Base-by-base conservation (phyloP, 2,797 vertebrate genomes). In the Silurus lanzhouensis region DNA sequence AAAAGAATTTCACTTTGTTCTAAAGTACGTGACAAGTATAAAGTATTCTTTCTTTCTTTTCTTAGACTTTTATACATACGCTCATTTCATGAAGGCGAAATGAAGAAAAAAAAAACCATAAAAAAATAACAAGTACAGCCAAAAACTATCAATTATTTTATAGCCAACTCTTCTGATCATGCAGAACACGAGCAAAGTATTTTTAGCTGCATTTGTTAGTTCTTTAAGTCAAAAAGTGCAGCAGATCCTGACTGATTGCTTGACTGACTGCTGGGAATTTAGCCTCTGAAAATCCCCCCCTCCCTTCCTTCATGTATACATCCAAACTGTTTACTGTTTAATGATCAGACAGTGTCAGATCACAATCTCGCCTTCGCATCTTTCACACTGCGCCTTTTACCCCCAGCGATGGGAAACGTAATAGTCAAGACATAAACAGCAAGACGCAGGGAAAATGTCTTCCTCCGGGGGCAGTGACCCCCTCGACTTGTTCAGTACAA, bases 11-110 rank as follows among this genome's bases (percentile, higher is more conserved):
- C 48, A 52, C 48, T 10, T 6, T 52, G 48, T 7, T 52, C 48
- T 52, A 52, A 52, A 52, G 10, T 52, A 52, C 48, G 8, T 52
- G 48, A 52, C 48, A 52, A 7, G 48, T 52, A 52, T 52, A 52
- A 52, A 10, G 48, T 38, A 4, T 7, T 7, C 48, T 52, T 52
- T 52, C 8, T 52, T 38, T 25, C 48, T 2, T 6, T 67, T 55
- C 74, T 86, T 89, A 80, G 91, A 87, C 82, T 90, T 91, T 91
- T 84, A 90, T 87, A 84, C 79, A 90, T 88, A 74, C 83, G 60
- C 46, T 85, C 83, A 84, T 63, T 38, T 67, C 82, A 74, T 38
- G 27, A 31, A 61, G 15, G 7, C 20, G 63, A 12, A 52, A 3
- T 38, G 4, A 5, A 38, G 5, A 0, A 52, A 52, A 52, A 52